Base-by-base conservation (phyloP, 1,140 invertebrate genomes). In the Drosophila dunni region DNA sequence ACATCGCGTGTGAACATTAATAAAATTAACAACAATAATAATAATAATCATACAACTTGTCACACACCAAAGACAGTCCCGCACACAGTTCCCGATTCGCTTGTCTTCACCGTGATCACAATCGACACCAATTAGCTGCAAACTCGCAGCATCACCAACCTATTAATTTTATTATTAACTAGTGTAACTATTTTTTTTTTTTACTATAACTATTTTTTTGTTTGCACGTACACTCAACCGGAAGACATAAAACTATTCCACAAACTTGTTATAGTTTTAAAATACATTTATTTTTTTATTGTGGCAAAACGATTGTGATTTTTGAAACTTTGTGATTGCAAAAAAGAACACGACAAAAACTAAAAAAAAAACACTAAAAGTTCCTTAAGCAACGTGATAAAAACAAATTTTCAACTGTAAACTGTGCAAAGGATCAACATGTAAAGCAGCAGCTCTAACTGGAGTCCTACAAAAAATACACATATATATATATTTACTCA, bases 371-470 rank as follows among this genome's bases (percentile, higher is more conserved):
- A 75, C 79, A 15, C 3, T 7, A 79, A 88, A 88, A 88, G 83
- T 88, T 88, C 84, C 83, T 89, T 84, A 83, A 84, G 69, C 63
- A 89, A 88, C 34, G 84, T 88, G 84, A 86, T 86, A 86, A 29
- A 29, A 29, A 20, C 17, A 20, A 81, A 46, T 66, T 78, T 65
- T 45, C 51, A 79, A 79, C 79, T 53, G 33, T 40, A 13, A 69
- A 46, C 5, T 24, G 15, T 13, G 53, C 53, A 48, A 15, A 13
- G 34, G n/a, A 51, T 29, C n/a, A 51, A 9, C 29, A 34, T 40
- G 40, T n/a, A n/a, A 60, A n/a, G 42, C 44, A 13, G 29, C 42
- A 61, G 45, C 17, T 29, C 51, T 29, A 60, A 20, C 2, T n/a
- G 17, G 11, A 51, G 5, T 24, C 33, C 50, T 20, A 33, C 13